Evolutionary conservation across 2,888 invertebrate species (phyloP).

Genomic region (Bugula neritina): DNA sequence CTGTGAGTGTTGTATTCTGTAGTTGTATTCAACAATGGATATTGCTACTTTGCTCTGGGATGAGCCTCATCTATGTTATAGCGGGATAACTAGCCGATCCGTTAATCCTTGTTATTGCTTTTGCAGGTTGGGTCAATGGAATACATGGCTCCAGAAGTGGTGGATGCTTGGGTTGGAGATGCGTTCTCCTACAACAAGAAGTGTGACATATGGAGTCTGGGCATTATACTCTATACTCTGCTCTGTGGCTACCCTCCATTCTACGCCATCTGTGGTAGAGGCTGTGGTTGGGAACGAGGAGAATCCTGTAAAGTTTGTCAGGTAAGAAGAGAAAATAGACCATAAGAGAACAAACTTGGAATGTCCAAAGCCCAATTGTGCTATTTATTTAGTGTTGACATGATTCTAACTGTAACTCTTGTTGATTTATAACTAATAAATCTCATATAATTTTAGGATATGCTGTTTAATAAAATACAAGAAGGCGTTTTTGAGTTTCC

Average conservation of each 20-base stretch:
- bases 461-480: conserved; percentile 86
- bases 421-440: too few species aligned
- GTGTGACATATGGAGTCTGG: conserved; percentile 96
- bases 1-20: conserved; percentile 59
- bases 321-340: too few species aligned
- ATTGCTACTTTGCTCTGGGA: too few species aligned
- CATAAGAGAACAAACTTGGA: too few species aligned
- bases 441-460: conserved; percentile 71
- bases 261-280: conserved; percentile 80
- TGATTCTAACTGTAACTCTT: too few species aligned
- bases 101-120: neutral
- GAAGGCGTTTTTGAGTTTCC: conserved; percentile 69
- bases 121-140: conserved; percentile 57
- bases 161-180: conserved; percentile 90
- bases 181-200: conserved; percentile 76
- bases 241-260: conserved; percentile 96
- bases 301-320: conserved; percentile 82
- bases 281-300: conserved; percentile 93
- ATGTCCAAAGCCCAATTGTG: too few species aligned
- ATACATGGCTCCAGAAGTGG: conserved; percentile 63
- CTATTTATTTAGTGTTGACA: too few species aligned
- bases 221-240: conserved; percentile 82
- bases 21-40: too few species aligned
- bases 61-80: too few species aligned
- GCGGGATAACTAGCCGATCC: too few species aligned